Evolutionary conservation across 2,113 vertebrate species (phyloP), one percentile per base, ranked within the genome.

Genomic region (Mungos mungo): DNA sequence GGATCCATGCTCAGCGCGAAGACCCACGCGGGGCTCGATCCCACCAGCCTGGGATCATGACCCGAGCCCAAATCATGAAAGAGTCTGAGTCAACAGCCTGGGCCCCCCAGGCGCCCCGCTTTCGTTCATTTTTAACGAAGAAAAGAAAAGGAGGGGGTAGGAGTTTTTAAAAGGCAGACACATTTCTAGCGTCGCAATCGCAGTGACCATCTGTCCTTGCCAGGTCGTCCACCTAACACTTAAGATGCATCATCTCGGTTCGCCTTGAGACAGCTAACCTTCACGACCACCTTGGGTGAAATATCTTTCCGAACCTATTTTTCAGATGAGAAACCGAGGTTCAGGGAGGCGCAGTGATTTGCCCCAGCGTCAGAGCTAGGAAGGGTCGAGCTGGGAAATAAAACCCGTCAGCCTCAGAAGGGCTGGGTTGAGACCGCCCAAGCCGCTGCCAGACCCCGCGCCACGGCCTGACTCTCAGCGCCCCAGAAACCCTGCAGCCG

Each of bases 401-500:
- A 68, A 88, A 54, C 33, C 66, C 0, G 57, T 77, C 66, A 25
- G 47, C 76, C 27, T 5, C 13, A 54, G 47, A 68, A 63, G 27
- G 31, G 41, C n/a, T 33, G 83, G 23, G 33, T 74, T 21, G 74
- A 87, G 77, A 33, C 1, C 1, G 29, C n/a, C 13, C 41, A 0
- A 18, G 47, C 47, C 5, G n/a, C 77, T 11, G 2, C 79, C 80
- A 82, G 79, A 41, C 21, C 63, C 23, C 69, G 2, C 3, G 38
- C 33, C 23, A n/a, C n/a, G 6, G 41, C 72, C 86, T 93, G 50
- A 18, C 93, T 71, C 90, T 35, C 10, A 88, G 65, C 35, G 65
- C 88, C 69, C 74, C 81, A 47, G 95, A 72, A 90, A 71, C 25
- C 33, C 86, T 0, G 82, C 95, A 69, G 93, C 96, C 77, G 96